Base-by-base conservation (phyloP, 2,888 invertebrate species). In the Nycteola revayana region DNA sequence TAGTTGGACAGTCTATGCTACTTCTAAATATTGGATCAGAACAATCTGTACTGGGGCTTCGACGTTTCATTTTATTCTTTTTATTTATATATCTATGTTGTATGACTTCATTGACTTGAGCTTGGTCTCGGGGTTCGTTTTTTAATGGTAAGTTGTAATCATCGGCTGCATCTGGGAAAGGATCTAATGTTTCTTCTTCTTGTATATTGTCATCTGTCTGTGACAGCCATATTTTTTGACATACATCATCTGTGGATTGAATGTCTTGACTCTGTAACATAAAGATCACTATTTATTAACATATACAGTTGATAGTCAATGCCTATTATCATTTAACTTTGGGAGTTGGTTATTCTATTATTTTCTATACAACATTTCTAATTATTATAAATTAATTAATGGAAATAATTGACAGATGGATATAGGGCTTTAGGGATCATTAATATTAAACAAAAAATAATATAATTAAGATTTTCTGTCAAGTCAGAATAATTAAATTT, bases 61-160 rank as follows among this genome's bases (percentile, higher is more conserved):
- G 60, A 14, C 14, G n/a, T 53, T 74, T 74, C 1, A 62, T 49
- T 57, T 75, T 81, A 48, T 69, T 77, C 53, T 72, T 74, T 49
- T 72, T 79, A 22, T 46, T 50, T 33, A 64, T 62, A 25, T 46
- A 52, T 20, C 44, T 21, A 21, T 7, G 14, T 14, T 14, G 14
- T 14, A 14, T 50, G 27, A 22, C 45, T 20, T 50, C 36, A 10
- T 35, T 45, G 1, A 48, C 27, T 17, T 43, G 31, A 6, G 49
- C 32, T 1, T 36, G 32, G 29, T 71, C 69, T 7, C 47, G 46
- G 1, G 66, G 71, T 41, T 79, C 77, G 0, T 54, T 51, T 58
- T 73, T 81, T 22, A 72, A 39, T 22, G 61, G 51, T n/a, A 72
- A 39, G 18, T 53, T 56, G 36, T 65, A 69, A 9, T 72, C 66